Percentiles rank a stretch among this genome's conserved stretches.
These are phyloP conservation scores for Dicaeum eximium DNA, from an alignment of 2,113 vertebrate species.

Conservation along the genomic window DNA sequence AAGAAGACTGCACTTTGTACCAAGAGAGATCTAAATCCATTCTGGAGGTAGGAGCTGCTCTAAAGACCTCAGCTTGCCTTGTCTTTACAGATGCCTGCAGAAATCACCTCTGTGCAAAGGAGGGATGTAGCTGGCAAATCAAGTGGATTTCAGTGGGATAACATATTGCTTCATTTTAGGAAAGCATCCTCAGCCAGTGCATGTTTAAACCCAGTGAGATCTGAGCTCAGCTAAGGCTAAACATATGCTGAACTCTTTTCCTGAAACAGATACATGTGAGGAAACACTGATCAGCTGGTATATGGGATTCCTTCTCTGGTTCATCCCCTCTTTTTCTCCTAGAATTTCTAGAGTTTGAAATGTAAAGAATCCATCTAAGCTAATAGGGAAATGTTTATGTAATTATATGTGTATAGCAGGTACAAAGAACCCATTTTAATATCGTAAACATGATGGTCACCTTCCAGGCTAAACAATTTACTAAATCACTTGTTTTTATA, in stretches of 20 bases:
- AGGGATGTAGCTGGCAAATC: background rate
- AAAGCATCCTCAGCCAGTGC: background rate
- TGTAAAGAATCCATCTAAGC: background rate
- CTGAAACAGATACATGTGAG: constrained; percentile 32
- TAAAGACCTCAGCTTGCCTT: background rate
- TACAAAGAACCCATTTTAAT: background rate
- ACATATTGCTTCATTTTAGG: constrained; percentile 44
- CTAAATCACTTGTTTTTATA: background rate
- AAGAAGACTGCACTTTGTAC: background rate
- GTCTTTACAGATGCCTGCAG: background rate
- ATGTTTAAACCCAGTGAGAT: constrained; percentile 37
- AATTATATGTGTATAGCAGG: background rate
- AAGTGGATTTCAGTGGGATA: background rate
- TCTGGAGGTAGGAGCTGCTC: background rate
- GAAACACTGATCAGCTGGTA: constrained; percentile 15
- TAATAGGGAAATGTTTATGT: background rate
- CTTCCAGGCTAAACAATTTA: background rate
- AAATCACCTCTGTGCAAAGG: background rate
- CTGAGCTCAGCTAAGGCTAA: constrained; percentile 42
- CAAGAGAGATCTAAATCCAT: background rate
- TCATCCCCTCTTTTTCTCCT: background rate
- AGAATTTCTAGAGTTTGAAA: background rate
- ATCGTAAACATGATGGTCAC: background rate
- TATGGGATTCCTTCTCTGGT: background rate
- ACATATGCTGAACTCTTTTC: constrained; percentile 15